phyloP scores from a whole-genome alignment of 2,888 invertebrate genomes.

The Dorcus hopei region DNA sequence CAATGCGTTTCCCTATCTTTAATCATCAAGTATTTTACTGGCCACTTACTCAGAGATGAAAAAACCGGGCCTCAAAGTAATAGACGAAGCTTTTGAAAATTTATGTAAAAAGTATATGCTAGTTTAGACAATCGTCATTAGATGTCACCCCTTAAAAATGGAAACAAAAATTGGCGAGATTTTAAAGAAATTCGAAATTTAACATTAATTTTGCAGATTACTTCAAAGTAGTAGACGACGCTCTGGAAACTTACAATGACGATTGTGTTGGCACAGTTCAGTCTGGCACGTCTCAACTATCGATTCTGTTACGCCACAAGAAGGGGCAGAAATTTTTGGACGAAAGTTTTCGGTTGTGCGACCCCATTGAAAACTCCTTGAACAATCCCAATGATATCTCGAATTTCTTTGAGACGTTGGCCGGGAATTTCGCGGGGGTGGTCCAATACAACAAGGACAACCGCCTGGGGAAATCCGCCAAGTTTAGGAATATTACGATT shows the following conservation, averaged over 20 bases:
- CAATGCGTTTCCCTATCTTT: too few relatives aligned
- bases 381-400: conserved; percentile 63
- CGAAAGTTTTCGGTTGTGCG: conserved; percentile 75
- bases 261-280: conserved; percentile 67
- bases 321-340: conserved; percentile 64
- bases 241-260: conserved; percentile 65
- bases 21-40: too few relatives aligned
- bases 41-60: too few relatives aligned
- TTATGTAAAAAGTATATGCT: too few relatives aligned
- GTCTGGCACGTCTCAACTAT: conserved; percentile 63
- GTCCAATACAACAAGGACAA: conserved; percentile 96
- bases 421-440: conserved; percentile 83
- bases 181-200: too few relatives aligned
- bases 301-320: conserved; percentile 59
- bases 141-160: too few relatives aligned
- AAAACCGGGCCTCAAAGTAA: too few relatives aligned
- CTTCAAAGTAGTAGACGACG: conserved; percentile 73
- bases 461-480: conserved; percentile 60
- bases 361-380: conserved; percentile 64
- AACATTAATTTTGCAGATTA: conserved; percentile 59
- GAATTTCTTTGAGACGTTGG: conserved; percentile 78
- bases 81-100: conserved; percentile 58
- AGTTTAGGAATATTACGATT: conserved; percentile 70
- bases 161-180: too few relatives aligned
- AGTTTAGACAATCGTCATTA: too few relatives aligned